Evolutionary conservation across 2,888 invertebrate genomes (phyloP), one percentile per base, ranked within the genome.

Genomic region (Nephrotoma flavescens): DNA sequence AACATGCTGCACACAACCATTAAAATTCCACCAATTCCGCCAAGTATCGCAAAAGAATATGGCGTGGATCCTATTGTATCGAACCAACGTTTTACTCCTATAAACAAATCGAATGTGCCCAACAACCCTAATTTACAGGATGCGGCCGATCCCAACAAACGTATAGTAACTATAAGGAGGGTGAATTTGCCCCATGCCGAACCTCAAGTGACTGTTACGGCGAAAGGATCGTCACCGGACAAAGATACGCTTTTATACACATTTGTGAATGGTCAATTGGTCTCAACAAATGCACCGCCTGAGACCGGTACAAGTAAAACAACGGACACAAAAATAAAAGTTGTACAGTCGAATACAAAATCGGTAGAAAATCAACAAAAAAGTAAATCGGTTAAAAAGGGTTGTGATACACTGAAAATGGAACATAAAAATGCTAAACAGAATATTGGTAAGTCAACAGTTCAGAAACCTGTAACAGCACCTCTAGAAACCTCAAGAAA

Each of bases 131-230:
- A 85, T 42, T 86, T 57, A 15, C 85, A 87, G 47, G 86, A 88
- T 41, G 86, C 88, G 86, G 86, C 87, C 6, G 92, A 92, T 89
- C 90, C 91, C 87, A 90, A 91, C n/a, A 91, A 92, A 87, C 90
- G 92, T 87, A 94, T 95, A 92, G 96, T 96, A 1, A 96, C 96
- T 6, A 96, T 96, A 87, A 94, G 95, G 87, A 92, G 95, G 86
- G 94, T 95, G 1, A 94, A 94, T 91, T 93, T 95, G 88, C 94
- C 94, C 6, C 93, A 94, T 89, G 92, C 93, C 0, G 94, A 95
- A 88, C 95, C 96, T 9, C 95, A 95, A 41, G 96, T 96, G 0
- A 96, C 96, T 0, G 96, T 96, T 86, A 96, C 96, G 0, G 92
- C 96, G 44, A 95, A 95, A 89, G 96, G 95, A 5, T 94, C 94